Base-by-base conservation (phyloP, 2,888 invertebrate species). In the Quadroppia sp. region DNA sequence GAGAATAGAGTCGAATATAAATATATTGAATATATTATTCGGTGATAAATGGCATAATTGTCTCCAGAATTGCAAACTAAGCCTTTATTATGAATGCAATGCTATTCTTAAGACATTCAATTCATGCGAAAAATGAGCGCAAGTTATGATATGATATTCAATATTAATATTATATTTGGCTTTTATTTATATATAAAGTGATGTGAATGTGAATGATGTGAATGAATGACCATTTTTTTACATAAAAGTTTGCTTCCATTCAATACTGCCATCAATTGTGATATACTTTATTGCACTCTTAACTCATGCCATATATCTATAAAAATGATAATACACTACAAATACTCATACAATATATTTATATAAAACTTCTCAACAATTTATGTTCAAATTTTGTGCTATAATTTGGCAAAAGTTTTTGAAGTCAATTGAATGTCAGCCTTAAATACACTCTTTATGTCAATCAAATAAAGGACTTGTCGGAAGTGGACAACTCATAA, bases 21-120 rank as follows among this genome's bases (percentile, higher is more conserved):
- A 40, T 36, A 40, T 40, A 64, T 64, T 64, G 36, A 64, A 64
- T 64, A 64, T 64, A 64, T 64, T 64, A 64, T 30, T n/a, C 17
- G 11, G 40, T 64, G 64, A 64, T 64, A 32, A 64, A 64, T 64
- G 64, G 40, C 32, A 56, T 56, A 56, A 56, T 30, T 13, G 28
- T 20, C 28, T 28, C 28, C 20, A 23, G 11, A 15, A 30, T 56
- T 30, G n/a, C 1, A 56, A 30, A 13, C 3, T 17, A 30, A 56
- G 56, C 56, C 15, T 23, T 30, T 23, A 53, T 25, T 53, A 53
- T 53, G 17, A 40, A 69, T 45, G 69, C 69, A 45, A 42, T 69
- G 20, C 40, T 45, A 69, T 42, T 69, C 42, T 69, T 69, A 69
- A 69, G 69, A 69, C 69, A 69, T 69, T 69, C 69, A 69, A 69